phyloP scores from a whole-genome alignment of 2,113 vertebrate genomes.

The Felis chaus region DNA sequence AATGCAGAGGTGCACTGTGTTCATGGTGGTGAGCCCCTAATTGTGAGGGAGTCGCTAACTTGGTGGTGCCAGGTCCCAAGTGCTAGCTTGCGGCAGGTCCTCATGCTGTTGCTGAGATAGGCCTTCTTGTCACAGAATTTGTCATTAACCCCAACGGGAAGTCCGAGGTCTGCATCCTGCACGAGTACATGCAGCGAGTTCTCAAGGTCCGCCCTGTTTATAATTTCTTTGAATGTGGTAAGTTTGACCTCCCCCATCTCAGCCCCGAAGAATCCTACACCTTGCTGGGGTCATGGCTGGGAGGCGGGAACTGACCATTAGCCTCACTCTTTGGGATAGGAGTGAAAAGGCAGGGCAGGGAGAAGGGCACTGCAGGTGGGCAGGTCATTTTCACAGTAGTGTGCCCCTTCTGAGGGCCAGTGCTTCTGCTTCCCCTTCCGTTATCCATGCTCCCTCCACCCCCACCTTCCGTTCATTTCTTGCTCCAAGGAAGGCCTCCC shows the following conservation, averaged over 20 bases:
- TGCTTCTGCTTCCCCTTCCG: background rate
- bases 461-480: background rate
- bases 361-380: background rate
- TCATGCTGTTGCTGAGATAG: background rate
- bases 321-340: background rate
- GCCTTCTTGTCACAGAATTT: constrained; percentile 89
- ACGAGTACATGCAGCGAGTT: constrained; percentile 99
- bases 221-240: constrained; percentile 99
- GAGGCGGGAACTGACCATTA: background rate
- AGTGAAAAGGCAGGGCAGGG: background rate
- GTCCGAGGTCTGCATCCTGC: constrained; percentile 98
- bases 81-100: background rate
- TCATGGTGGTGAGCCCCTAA: background rate
- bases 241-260: constrained; percentile 75
- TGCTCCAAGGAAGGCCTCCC: background rate
- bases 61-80: background rate
- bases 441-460: background rate
- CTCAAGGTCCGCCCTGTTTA: constrained; percentile 99
- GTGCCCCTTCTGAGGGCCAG: background rate
- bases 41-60: background rate
- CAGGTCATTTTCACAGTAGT: background rate
- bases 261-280: background rate
- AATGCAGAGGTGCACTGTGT: background rate
- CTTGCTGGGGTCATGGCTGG: background rate
- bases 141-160: constrained; percentile 99